Evolutionary conservation across 2,888 invertebrate genomes (phyloP), one percentile per base, ranked within the genome.

Genomic region (Neoascia interrupta): DNA sequence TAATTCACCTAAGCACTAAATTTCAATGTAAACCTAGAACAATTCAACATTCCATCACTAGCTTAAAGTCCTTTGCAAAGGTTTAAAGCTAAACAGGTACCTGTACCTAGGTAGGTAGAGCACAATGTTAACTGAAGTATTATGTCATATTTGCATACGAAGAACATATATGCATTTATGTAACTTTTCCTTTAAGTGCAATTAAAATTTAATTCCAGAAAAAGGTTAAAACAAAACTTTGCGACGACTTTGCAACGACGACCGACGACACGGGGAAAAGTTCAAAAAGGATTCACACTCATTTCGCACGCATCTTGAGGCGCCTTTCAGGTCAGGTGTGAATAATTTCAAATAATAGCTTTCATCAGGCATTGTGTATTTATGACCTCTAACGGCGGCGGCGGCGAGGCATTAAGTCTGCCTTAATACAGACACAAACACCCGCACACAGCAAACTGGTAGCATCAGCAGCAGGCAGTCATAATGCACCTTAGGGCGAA

Each of bases 311-410:
- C 79, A 79, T 79, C 73, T 79, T 79, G 68, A 73, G n/a, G 79
- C 79, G 73, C 73, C 79, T 79, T 73, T 79, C 79, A 79, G 79
- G 79, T 79, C 79, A 79, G 79, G 79, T 79, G 79, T 79, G 73
- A 79, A 79, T 79, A 79, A 79, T 79, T 79, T 79, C 79, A 79
- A 79, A 73, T 79, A 79, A 79, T 79, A 73, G 68, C 79, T 72
- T 66, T 61, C 73, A 79, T 79, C 79, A 76, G 76, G 70, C 76
- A 70, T 66, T 47, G 64, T 73, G 8, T 31, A 31, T 8, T 26
- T 73, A 66, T 79, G 79, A 79, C 79, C 79, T 79, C 68, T 73
- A 79, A 79, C 61, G 73, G 79, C 79, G 8, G 3, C 31, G n/a
- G 31, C 31, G 73, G 79, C 73, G 56, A 72, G n/a, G 73, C 73